These are phyloP conservation scores for Ligdia adustata DNA, from an alignment of 2,888 invertebrate genomes.

Conservation along the genomic window DNA sequence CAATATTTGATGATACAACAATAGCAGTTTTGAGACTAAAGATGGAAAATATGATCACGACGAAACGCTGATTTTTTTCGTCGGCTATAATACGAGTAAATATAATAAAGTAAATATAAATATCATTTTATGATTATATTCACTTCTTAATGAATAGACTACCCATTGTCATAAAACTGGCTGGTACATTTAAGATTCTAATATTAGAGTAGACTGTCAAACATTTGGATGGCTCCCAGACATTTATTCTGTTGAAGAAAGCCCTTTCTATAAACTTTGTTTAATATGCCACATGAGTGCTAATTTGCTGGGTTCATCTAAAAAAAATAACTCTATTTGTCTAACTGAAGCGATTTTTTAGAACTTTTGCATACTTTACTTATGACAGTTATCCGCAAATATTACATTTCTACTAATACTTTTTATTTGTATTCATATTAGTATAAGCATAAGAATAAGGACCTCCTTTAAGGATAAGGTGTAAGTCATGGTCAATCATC, in stretches of 20 bases:
- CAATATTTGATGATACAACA: too few species aligned
- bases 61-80: constrained; percentile 18
- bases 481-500: too few species aligned
- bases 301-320: not conserved
- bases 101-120: constrained; percentile 16
- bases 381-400: too few species aligned
- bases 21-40: constrained; percentile 3
- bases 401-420: too few species aligned
- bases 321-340: too few species aligned
- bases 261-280: constrained; percentile 44
- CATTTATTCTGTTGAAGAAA: constrained; percentile 41
- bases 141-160: constrained; percentile 11
- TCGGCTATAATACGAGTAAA: constrained; percentile 7
- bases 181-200: constrained; percentile 41
- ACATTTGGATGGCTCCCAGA: constrained; percentile 59
- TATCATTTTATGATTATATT: constrained; percentile 14
- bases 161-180: constrained; percentile 38
- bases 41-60: constrained; percentile 6
- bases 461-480: too few species aligned
- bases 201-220: constrained; percentile 51
- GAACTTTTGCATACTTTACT: not conserved
- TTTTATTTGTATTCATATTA: too few species aligned
- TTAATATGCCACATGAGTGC: constrained; percentile 16
- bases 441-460: too few species aligned
- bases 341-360: not conserved